Evolutionary conservation across 2,888 invertebrate species (phyloP).

Genomic region (Drosophila putrida): DNA sequence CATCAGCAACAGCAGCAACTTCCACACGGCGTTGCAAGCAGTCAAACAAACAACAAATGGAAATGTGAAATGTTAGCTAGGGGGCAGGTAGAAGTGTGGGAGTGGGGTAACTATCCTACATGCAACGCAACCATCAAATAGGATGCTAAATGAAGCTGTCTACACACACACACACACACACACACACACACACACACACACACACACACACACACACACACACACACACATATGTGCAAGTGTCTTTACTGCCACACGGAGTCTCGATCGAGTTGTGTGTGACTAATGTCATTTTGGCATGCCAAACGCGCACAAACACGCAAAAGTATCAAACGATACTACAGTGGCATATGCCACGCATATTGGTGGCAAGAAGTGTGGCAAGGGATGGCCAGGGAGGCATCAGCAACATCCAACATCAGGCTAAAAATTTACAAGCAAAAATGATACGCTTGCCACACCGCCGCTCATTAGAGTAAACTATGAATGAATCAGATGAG

Average conservation of each 20-base stretch:
- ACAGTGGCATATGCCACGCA: conserved; percentile 45
- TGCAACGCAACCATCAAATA: conserved; percentile 6
- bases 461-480: conserved; percentile 68
- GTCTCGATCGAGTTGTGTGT: conserved; percentile 45
- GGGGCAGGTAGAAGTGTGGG: background rate
- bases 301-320: conserved; percentile 69
- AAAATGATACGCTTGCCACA: conserved; percentile 69
- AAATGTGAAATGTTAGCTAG: conserved; percentile 31
- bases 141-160: conserved; percentile 65
- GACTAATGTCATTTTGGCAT: conserved; percentile 80
- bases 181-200: conserved; percentile 2
- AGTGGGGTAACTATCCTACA: conserved; percentile 17
- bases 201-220: background rate
- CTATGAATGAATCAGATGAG: conserved; percentile 48
- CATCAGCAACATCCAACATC: conserved; percentile 55
- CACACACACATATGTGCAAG: background rate
- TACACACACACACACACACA: conserved; percentile 25
- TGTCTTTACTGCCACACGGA: conserved; percentile 9
- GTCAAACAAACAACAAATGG: conserved; percentile 46
- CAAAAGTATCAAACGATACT: conserved; percentile 53
- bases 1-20: conserved; percentile 23
- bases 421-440: conserved; percentile 51
- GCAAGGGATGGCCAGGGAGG: conserved; percentile 7
- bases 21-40: conserved; percentile 20
- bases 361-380: conserved; percentile 2